Evolutionary conservation across 2,797 vertebrate genomes (phyloP).

Genomic region (Halcyon smyrnensis): DNA sequence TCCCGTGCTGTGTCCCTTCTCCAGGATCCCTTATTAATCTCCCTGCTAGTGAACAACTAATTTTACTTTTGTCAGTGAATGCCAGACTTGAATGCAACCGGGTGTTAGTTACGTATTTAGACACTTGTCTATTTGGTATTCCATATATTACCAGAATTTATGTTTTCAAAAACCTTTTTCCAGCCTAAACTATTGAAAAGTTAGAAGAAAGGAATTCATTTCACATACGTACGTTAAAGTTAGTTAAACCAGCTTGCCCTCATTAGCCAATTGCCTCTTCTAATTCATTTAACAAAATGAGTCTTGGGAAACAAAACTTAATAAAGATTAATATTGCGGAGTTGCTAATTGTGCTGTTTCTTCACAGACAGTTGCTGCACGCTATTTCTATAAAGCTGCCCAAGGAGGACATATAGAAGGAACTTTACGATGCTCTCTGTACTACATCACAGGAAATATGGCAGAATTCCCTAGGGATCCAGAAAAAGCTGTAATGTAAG

Average conservation of each 20-base stretch:
- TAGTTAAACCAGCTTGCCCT: neutral
- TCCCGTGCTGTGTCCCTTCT: neutral
- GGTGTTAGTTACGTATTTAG: neutral
- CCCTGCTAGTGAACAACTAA: neutral
- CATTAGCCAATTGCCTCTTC: neutral
- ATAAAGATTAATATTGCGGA: neutral
- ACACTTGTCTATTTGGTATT: neutral
- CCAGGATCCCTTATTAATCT: neutral
- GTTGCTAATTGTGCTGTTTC: neutral
- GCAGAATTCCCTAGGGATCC: constrained; percentile 84
- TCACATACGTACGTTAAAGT: neutral
- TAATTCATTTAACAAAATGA: neutral
- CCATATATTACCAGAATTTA: neutral
- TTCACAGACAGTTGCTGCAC: constrained; percentile 86
- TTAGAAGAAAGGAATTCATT: neutral
- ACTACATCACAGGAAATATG: constrained; percentile 88
- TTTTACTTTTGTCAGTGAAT: neutral
- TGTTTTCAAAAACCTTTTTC: neutral
- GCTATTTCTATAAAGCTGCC: constrained; percentile 87
- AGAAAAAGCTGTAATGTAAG: constrained; percentile 89
- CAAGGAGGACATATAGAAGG: constrained; percentile 84
- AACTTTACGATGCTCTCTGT: constrained; percentile 84
- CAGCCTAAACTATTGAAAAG: neutral
- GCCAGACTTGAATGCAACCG: neutral
- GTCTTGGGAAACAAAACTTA: neutral